A percentile compares a stretch with the other conserved stretches of the same genome.
Evolutionary conservation across 2,888 invertebrate species (phyloP).

Genomic region (Dermolepida albohirtum): DNA sequence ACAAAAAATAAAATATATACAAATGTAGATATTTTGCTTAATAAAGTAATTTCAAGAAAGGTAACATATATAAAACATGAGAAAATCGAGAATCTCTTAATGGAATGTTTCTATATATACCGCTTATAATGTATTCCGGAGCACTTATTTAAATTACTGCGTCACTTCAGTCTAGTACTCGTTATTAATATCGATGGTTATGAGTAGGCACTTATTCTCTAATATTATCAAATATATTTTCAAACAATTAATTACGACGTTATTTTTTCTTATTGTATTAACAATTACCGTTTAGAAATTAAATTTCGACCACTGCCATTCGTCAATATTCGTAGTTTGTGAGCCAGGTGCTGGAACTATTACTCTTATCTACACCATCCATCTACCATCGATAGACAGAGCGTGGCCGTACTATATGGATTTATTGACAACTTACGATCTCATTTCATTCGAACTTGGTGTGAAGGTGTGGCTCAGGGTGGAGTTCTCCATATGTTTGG

Average conservation of each 20-base stretch:
- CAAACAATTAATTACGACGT: slow-evolving; percentile 4
- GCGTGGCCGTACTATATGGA: slow-evolving; percentile 45
- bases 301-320: background rate
- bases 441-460: slow-evolving; percentile 46
- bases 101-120: too few species aligned
- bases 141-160: too few species aligned
- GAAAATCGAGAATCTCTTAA: too few species aligned
- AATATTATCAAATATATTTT: too few species aligned
- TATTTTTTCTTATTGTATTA: background rate
- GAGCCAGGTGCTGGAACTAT: slow-evolving; percentile 26
- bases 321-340: slow-evolving; percentile 20
- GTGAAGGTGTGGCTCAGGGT: slow-evolving; percentile 50
- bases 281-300: slow-evolving; percentile 5
- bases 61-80: too few species aligned
- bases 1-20: too few species aligned
- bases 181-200: too few species aligned
- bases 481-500: slow-evolving; percentile 49
- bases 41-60: too few species aligned
- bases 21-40: too few species aligned
- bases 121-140: too few species aligned
- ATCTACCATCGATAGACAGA: slow-evolving; percentile 33
- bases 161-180: too few species aligned
- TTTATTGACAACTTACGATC: slow-evolving; percentile 55
- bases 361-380: slow-evolving; percentile 34
- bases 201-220: too few species aligned